Conservation (phyloP, 2,888 invertebrate species). For the Bimastos eiseni region DNA sequence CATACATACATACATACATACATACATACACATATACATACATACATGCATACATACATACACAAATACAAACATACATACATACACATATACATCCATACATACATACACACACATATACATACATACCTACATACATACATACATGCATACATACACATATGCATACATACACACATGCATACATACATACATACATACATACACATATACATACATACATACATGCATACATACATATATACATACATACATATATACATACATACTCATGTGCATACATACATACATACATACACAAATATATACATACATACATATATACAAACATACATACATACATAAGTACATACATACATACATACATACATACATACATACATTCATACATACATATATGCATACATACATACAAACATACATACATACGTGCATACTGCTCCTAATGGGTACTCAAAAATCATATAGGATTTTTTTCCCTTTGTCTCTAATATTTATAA, state of each 20-base stretch:
- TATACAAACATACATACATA: background rate
- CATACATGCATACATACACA: too few species aligned
- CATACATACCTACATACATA: too few species aligned
- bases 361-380: background rate
- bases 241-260: background rate
- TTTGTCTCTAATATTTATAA: too few species aligned
- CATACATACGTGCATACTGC: too few species aligned
- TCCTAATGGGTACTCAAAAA: too few species aligned
- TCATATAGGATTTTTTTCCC: too few species aligned
- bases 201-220: background rate
- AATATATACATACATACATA: background rate
- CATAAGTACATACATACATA: background rate
- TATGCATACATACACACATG: background rate
- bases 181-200: background rate
- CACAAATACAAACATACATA: background rate
- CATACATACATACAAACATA: background rate
- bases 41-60: background rate
- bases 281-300: background rate
- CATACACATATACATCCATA: background rate
- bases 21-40: background rate
- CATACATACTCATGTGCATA: background rate
- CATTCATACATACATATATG: background rate
- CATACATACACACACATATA: background rate
- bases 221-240: background rate
- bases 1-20: background rate